These are phyloP conservation scores for Agonopterix subpropinquella DNA, from an alignment of 2,888 invertebrate species.

Conservation along the genomic window DNA sequence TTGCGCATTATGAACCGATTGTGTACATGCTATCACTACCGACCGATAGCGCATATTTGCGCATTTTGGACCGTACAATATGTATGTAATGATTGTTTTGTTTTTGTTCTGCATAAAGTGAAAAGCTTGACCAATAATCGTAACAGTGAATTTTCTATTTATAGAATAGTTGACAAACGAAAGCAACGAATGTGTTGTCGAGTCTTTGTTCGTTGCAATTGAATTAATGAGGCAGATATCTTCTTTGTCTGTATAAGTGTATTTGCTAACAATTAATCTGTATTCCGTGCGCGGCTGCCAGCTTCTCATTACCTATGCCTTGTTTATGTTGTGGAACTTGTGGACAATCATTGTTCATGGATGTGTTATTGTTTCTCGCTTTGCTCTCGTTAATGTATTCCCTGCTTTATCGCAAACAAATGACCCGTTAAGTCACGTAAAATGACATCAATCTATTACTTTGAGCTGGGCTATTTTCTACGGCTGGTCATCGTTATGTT, in stretches of 20 bases:
- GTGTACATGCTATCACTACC: no score
- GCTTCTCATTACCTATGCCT: constrained; percentile 55
- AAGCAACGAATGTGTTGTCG: constrained; percentile 1
- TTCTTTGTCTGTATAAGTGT: constrained; percentile 53
- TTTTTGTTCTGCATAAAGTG: no score
- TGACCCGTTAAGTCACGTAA: constrained; percentile 24
- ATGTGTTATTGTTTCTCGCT: constrained; percentile 40
- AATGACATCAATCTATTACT: constrained; percentile 3
- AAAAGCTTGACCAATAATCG: background rate
- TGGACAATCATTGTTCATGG: constrained; percentile 45
- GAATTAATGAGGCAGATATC: constrained; percentile 34
- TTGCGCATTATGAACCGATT: no score
- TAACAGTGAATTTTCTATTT: no score
- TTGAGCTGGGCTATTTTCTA: no score
- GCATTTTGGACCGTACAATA: no score
- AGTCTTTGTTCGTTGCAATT: constrained; percentile 32
- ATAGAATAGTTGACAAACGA: no score
- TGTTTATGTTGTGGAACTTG: constrained; percentile 46
- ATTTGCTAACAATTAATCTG: constrained; percentile 57
- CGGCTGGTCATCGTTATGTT: no score
- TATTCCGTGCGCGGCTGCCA: constrained; percentile 47
- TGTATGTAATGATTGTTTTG: no score
- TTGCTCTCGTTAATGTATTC: constrained; percentile 40
- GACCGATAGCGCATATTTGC: no score
- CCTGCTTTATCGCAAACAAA: constrained; percentile 35